phyloP scores from a whole-genome alignment of 2,113 vertebrate genomes.

The Erythrocercus mccallii region DNA sequence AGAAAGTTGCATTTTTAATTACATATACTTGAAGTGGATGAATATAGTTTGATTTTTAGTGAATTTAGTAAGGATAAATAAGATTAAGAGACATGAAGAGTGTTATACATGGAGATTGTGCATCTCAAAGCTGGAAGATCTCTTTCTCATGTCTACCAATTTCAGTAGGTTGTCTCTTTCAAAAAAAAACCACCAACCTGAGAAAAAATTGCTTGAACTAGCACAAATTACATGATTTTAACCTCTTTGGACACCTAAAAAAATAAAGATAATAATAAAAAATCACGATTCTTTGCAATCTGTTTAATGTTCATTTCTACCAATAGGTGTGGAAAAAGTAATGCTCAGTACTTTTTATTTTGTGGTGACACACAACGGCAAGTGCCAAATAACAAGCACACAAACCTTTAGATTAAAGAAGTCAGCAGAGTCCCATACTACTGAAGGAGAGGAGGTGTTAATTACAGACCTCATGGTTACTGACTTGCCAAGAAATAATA shows the following conservation, averaged over 20 bases:
- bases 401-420: background rate
- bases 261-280: background rate
- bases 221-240: background rate
- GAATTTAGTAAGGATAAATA: background rate
- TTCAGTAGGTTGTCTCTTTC: background rate
- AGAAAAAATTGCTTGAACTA: background rate
- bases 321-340: background rate
- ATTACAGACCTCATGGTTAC: background rate
- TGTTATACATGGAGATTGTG: background rate
- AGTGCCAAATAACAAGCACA: background rate
- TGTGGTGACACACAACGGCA: background rate
- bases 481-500: background rate
- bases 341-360: background rate
- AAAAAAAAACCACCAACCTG: background rate
- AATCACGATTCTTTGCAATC: background rate
- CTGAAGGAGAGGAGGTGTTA: background rate
- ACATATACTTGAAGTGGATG: background rate
- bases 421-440: background rate
- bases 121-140: background rate
- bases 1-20: background rate
- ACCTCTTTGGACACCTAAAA: background rate
- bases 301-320: background rate
- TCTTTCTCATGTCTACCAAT: background rate
- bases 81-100: background rate
- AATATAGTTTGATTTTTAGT: background rate